Conservation (phyloP, 1,140 invertebrate species). For the Drosophila pruinosa region DNA sequence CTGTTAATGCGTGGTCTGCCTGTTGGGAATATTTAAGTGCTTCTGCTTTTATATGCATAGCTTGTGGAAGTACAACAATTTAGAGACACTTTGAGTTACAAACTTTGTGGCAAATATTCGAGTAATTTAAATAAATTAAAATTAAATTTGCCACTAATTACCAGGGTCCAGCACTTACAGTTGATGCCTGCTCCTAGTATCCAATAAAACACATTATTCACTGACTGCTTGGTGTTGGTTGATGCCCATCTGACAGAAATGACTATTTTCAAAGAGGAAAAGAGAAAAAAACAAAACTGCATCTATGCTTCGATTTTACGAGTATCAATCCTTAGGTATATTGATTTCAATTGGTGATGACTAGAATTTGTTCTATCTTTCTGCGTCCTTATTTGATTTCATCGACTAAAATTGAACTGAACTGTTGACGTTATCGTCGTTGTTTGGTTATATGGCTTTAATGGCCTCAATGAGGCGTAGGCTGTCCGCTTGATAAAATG, state of each 20-base stretch:
- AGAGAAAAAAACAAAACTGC: not conserved
- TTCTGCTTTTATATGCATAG: constrained; percentile 1
- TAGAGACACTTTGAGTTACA: not conserved
- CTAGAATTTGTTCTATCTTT: not conserved
- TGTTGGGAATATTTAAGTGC: constrained; percentile 7
- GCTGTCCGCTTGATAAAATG: constrained; percentile 12
- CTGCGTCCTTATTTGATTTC: not conserved
- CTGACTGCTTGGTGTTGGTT: no score
- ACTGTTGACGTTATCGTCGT: not conserved
- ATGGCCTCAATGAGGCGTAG: constrained; percentile 1
- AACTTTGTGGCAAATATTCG: not conserved
- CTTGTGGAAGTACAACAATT: not conserved
- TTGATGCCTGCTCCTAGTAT: not conserved
- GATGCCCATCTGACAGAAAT: no score
- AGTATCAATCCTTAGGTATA: not conserved
- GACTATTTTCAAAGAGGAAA: no score
- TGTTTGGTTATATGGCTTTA: not conserved
- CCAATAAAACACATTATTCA: no score
- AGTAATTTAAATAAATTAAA: constrained; percentile 7
- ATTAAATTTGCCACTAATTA: not conserved
- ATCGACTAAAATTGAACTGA: not conserved
- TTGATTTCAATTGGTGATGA: not conserved
- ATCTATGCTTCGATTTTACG: not conserved
- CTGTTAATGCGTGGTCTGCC: not conserved
- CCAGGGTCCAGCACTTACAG: not conserved